A percentile compares a stretch with the other conserved stretches of the same genome.
phyloP scores from a whole-genome alignment of 2,888 invertebrate species.

The Fragum sueziense region DNA sequence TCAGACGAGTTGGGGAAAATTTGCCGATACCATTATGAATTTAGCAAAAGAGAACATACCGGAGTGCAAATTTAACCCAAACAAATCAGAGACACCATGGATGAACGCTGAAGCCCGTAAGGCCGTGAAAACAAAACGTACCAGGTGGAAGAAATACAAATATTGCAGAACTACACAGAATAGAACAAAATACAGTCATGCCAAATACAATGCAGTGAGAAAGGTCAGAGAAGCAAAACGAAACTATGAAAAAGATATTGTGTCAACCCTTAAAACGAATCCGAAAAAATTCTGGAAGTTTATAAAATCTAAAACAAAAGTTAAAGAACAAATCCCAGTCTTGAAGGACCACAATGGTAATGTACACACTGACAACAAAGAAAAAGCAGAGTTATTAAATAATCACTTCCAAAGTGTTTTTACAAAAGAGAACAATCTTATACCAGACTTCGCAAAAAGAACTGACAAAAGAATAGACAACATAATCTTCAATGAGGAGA shows the following conservation, averaged over 20 bases:
- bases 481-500: not conserved
- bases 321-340: not conserved
- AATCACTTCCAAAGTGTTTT: not conserved
- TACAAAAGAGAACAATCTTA: not conserved
- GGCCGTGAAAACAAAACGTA: conserved; percentile 1
- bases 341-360: not conserved
- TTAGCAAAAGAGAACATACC: not conserved
- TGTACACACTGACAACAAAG: not conserved
- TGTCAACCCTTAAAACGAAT: not conserved
- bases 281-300: not conserved
- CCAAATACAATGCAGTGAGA: not conserved
- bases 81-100: not conserved
- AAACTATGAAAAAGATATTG: not conserved
- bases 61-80: not conserved
- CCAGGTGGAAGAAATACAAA: not conserved
- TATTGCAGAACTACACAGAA: not conserved
- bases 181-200: not conserved
- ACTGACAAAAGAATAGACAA: not conserved
- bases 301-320: not conserved
- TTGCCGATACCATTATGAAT: not conserved
- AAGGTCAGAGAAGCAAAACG: not conserved
- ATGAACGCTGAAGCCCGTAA: not conserved
- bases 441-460: not conserved
- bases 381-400: not conserved
- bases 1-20: not conserved